Percentiles rank a stretch among this genome's conserved stretches.
Conservation (phyloP, 2,797 vertebrate genomes). For the Enteromius thamalakanensis region DNA sequence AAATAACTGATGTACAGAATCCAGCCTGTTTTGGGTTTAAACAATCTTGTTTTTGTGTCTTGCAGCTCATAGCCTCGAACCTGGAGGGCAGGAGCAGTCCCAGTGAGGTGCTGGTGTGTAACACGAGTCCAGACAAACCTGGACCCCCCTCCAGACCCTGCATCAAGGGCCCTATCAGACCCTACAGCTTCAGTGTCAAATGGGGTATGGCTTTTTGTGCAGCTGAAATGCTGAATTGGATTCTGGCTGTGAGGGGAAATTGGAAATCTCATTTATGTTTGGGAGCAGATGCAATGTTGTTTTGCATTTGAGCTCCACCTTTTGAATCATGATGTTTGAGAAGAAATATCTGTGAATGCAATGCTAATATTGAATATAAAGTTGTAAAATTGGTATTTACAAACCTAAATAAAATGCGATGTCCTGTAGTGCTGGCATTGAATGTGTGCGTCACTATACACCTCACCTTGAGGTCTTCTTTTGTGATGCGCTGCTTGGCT, state of each 20-base stretch:
- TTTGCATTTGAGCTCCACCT: background rate
- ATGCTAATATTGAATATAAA: background rate
- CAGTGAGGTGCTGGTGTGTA: conserved; percentile 95
- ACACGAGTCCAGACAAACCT: conserved; percentile 94
- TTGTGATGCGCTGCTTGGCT: background rate
- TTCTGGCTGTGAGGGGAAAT: conserved; percentile 37
- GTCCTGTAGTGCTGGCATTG: background rate
- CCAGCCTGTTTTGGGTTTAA: background rate
- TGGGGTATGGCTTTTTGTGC: conserved; percentile 83
- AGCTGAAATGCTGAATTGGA: conserved; percentile 5
- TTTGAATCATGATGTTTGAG: background rate
- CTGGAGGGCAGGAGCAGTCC: conserved; percentile 93
- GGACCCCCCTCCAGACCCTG: conserved; percentile 89
- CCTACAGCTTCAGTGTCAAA: conserved; percentile 88
- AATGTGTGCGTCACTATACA: background rate
- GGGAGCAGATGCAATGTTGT: background rate
- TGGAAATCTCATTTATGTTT: conserved; percentile 17
- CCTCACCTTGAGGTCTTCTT: background rate
- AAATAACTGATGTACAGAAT: background rate
- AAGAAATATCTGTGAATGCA: background rate
- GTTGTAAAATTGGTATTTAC: background rate
- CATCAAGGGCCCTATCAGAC: conserved; percentile 80
- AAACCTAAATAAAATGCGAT: background rate
- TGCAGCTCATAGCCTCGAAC: conserved; percentile 93
- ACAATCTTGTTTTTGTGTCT: conserved; percentile 4